Evolutionary conservation across 1,140 invertebrate genomes (phyloP), one percentile per base, ranked within the genome.

Genomic region (Drosophila sp.): DNA sequence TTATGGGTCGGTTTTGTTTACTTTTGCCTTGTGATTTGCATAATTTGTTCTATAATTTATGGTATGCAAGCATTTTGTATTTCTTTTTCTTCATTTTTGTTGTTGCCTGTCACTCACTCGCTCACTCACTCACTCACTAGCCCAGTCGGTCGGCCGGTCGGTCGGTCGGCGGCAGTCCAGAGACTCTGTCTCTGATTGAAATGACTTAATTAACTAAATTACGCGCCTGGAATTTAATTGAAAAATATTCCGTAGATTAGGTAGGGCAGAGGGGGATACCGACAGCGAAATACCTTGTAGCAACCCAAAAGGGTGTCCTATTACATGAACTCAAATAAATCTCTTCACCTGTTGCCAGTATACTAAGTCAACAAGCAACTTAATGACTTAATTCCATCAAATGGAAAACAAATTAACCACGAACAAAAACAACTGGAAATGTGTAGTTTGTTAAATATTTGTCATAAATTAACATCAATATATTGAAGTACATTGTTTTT

Each of bases 21-120:
- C 30, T 35, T 58, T 58, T 58, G 56, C 56, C 74, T 77, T 76
- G 70, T 79, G 70, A 79, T 79, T 79, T 79, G 77, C 77, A 79
- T 79, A 79, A 79, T 77, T 79, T 79, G 77, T 79, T 76, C 66
- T 73, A 79, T 79, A 79, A 79, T 77, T 79, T 79, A 72, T 79
- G 74, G 73, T 70, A 79, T 79, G 77, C 74, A 70, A 77, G 62
- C 66, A 11, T 60, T 41, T 35, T 60, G 25, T 60, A 47, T 60
- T 67, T 17, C 72, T 77, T 71, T 71, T 75, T 65, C 70, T 70
- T 29, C 27, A 7, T 55, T 55, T 30, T 57, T 32, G 30, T 57
- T 68, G 75, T 78, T 40, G 65, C 23, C 61, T 75, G 73, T 72
- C 70, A 72, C 66, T 72, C 38, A 57, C 50, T 69, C 65, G 60